phyloP scores from a whole-genome alignment of 1,140 invertebrate genomes.

The Cylas formicarius region DNA sequence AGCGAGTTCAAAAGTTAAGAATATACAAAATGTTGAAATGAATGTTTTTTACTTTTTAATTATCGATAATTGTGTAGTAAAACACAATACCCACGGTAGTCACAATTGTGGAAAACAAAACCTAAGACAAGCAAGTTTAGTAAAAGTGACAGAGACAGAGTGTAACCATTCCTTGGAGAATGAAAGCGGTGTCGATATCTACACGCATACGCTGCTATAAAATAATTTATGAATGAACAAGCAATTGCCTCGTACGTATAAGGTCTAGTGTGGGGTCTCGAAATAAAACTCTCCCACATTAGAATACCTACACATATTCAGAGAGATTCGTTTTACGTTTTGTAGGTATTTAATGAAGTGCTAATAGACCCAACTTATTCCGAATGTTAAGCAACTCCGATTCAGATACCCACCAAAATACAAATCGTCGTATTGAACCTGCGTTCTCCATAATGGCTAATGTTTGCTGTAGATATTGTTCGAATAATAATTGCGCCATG shows the following conservation, averaged over 20 bases:
- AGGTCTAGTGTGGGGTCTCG: not conserved
- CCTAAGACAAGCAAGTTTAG: too few relatives aligned
- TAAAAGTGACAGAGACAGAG: too few relatives aligned
- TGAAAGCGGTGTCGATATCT: too few relatives aligned
- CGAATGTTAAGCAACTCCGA: not conserved
- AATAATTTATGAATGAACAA: not conserved
- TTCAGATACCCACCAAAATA: not conserved
- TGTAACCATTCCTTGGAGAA: too few relatives aligned
- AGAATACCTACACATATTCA: not conserved
- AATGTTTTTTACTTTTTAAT: too few relatives aligned
- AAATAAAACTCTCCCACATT: conserved; percentile 4
- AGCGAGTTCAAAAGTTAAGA: too few relatives aligned
- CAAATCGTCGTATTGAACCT: not conserved
- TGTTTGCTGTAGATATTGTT: not conserved
- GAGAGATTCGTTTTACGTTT: not conserved
- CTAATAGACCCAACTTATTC: conserved; percentile 1
- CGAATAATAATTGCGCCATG: not conserved
- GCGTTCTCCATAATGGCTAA: not conserved
- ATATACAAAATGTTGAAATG: too few relatives aligned
- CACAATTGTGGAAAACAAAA: too few relatives aligned
- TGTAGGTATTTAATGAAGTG: conserved; percentile 1
- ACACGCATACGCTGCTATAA: not conserved
- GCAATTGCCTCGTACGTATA: not conserved
- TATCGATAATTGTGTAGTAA: too few relatives aligned
- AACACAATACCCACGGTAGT: too few relatives aligned